These are phyloP conservation scores for Oxyruncus cristatus DNA, from an alignment of 2,113 vertebrate genomes.

Conservation along the genomic window DNA sequence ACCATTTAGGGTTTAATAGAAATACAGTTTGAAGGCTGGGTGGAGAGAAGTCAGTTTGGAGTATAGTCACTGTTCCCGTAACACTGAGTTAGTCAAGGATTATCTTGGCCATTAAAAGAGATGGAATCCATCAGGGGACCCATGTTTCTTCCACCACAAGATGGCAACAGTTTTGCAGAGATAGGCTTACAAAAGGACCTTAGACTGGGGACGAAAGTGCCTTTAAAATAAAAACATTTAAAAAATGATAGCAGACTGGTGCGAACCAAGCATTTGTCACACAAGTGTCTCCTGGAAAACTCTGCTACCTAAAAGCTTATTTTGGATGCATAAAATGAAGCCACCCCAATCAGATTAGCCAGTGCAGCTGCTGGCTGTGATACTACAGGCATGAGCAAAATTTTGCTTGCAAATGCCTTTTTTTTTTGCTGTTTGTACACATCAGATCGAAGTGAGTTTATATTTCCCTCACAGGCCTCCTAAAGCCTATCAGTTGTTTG, in stretches of 20 bases:
- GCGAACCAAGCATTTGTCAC: background rate
- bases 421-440: background rate
- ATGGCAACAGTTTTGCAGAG: slow-evolving; percentile 30
- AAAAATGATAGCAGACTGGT: background rate
- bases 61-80: background rate
- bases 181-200: background rate
- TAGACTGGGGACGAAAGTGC: accelerated
- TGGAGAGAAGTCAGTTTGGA: background rate
- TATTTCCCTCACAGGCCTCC: background rate
- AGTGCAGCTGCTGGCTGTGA: background rate
- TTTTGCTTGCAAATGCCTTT: background rate
- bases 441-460: background rate
- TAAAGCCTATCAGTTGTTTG: background rate
- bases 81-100: background rate
- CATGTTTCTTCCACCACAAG: background rate
- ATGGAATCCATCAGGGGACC: background rate
- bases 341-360: background rate
- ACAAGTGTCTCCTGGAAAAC: background rate
- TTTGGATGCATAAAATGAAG: background rate
- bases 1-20: background rate
- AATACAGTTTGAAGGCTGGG: background rate
- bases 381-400: background rate
- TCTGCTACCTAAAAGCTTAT: background rate
- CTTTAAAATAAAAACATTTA: background rate
- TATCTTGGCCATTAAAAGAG: background rate